phyloP scores from a whole-genome alignment of 92 coral and sea anemone genomes.

The Hydrozoanthus gracilis region DNA sequence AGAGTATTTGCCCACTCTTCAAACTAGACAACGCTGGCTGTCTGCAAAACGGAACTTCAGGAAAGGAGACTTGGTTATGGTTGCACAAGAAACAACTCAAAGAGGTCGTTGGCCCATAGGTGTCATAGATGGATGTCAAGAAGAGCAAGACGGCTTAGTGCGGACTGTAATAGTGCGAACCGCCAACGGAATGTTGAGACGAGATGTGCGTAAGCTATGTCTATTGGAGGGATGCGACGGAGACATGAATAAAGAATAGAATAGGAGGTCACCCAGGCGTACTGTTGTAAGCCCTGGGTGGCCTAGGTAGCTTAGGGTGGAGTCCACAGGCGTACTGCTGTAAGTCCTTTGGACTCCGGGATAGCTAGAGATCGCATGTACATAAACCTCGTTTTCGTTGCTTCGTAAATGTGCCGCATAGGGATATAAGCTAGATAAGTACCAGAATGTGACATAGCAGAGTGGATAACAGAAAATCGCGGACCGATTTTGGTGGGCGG shows the following conservation, averaged over 20 bases:
- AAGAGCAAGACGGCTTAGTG: too few relatives aligned
- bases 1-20: slow-evolving; percentile 31
- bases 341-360: background rate
- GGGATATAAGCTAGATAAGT: background rate
- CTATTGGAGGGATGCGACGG: too few relatives aligned
- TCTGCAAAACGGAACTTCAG: too few relatives aligned
- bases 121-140: too few relatives aligned
- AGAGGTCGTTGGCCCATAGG: too few relatives aligned
- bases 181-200: too few relatives aligned
- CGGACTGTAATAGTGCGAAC: too few relatives aligned
- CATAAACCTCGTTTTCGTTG: too few relatives aligned
- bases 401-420: background rate
- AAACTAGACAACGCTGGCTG: too few relatives aligned
- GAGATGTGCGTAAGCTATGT: too few relatives aligned
- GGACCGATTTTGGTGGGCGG: background rate
- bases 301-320: background rate
- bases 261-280: background rate
- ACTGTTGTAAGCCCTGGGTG: background rate
- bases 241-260: background rate
- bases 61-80: too few relatives aligned
- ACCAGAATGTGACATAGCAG: background rate
- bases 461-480: background rate
- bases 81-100: too few relatives aligned
- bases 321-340: background rate
- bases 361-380: background rate